Percentiles rank a stretch among this genome's conserved stretches.
These are phyloP conservation scores for Ophion ellenae DNA, from an alignment of 2,888 invertebrate species.

Conservation along the genomic window DNA sequence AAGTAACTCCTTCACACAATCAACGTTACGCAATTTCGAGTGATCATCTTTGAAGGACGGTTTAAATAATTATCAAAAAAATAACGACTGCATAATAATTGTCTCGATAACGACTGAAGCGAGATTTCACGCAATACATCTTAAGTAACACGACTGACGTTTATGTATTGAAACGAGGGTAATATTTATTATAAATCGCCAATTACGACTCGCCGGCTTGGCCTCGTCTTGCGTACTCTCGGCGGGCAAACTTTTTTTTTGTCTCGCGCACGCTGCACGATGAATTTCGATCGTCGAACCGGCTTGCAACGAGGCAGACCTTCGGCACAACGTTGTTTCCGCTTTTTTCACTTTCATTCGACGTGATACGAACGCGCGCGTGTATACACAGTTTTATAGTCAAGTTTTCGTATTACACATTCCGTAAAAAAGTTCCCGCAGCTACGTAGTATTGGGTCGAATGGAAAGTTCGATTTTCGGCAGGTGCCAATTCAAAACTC, in stretches of 20 bases:
- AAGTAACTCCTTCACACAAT: background rate
- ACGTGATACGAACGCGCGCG: background rate
- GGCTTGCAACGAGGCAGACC: slow-evolving; percentile 15
- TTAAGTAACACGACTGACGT: slow-evolving; percentile 31
- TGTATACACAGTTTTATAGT: background rate
- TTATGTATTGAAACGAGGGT: slow-evolving; percentile 11
- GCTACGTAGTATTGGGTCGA: too few species aligned
- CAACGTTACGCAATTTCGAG: slow-evolving; percentile 2
- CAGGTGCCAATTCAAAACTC: too few species aligned
- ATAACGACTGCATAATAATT: slow-evolving; percentile 30
- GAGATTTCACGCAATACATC: slow-evolving; percentile 31
- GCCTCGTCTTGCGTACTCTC: slow-evolving; percentile 22
- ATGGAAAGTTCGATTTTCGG: too few species aligned
- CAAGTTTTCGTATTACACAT: slow-evolving; percentile 25
- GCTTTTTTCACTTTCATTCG: background rate
- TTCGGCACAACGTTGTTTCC: background rate
- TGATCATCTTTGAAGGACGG: background rate
- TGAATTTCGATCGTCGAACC: slow-evolving; percentile 44
- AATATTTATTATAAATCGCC: slow-evolving; percentile 22
- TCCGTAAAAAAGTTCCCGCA: background rate
- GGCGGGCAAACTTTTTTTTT: slow-evolving; percentile 14
- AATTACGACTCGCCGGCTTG: slow-evolving; percentile 1
- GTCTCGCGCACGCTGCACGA: background rate
- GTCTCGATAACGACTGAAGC: slow-evolving; percentile 44
- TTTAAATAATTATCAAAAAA: background rate